Evolutionary conservation across 2,113 vertebrate species (phyloP).

Genomic region (Climacteris rufus): DNA sequence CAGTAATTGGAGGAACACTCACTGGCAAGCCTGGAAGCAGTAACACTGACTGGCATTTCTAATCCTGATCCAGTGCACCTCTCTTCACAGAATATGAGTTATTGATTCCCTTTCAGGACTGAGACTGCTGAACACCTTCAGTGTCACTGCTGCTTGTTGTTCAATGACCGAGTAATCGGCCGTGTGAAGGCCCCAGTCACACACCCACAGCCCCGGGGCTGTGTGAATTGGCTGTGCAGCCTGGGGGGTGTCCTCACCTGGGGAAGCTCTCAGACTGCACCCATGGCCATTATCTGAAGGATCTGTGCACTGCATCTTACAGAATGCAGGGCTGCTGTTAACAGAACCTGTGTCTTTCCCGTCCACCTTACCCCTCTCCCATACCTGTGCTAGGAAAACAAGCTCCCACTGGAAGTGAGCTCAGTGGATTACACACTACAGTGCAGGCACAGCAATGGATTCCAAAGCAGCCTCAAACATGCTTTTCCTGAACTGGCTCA

Average conservation of each 20-base stretch:
- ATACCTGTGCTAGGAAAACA: neutral
- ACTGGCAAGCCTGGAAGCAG: neutral
- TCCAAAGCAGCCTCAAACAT: neutral
- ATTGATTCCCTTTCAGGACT: neutral
- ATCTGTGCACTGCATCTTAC: fast-evolving
- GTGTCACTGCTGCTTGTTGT: neutral
- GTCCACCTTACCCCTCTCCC: fast-evolving
- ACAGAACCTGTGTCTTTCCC: neutral
- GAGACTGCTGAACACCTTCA: neutral
- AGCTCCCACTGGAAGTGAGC: neutral
- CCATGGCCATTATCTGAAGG: fast-evolving
- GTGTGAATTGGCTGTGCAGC: neutral
- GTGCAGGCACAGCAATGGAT: neutral
- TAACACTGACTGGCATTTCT: neutral
- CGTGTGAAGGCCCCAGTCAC: neutral
- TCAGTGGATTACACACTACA: neutral
- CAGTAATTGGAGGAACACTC: neutral
- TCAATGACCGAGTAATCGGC: neutral
- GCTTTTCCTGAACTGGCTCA: neutral
- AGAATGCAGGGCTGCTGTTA: neutral
- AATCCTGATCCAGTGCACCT: neutral
- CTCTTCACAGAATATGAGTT: neutral
- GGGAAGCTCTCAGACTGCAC: neutral
- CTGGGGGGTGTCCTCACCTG: neutral
- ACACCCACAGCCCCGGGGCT: fast-evolving